Conservation (phyloP, 2,113 vertebrate genomes). For the Picathartes gymnocephalus region DNA sequence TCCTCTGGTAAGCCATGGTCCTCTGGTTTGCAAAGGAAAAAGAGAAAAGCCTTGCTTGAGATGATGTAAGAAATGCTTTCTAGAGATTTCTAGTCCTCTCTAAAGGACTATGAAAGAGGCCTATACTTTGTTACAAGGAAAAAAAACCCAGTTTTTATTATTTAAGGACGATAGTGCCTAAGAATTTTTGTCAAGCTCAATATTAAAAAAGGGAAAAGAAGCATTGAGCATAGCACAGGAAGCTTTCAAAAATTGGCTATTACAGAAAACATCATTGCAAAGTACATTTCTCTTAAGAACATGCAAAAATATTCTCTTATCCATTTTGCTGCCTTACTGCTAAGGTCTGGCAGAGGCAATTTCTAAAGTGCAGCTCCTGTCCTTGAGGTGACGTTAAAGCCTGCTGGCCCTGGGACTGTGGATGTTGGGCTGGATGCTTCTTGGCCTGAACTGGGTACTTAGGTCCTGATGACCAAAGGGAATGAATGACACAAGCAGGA, state of each 20-base stretch:
- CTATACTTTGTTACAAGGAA: neutral
- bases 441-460: neutral
- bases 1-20: neutral
- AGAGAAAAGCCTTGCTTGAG: neutral
- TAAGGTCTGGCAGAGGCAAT: neutral
- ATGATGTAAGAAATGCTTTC: neutral
- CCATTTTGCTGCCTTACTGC: neutral
- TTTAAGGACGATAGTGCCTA: neutral
- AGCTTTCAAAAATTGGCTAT: slow-evolving; percentile 31
- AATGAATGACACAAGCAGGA: neutral
- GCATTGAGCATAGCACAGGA: neutral
- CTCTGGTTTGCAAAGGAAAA: neutral
- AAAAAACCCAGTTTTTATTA: neutral
- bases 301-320: neutral
- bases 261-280: neutral
- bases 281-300: neutral
- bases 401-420: neutral
- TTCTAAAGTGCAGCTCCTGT: neutral
- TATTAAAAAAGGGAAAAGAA: slow-evolving; percentile 41
- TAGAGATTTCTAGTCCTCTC: neutral
- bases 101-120: neutral
- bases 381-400: neutral
- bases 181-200: slow-evolving; percentile 27
- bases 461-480: neutral
- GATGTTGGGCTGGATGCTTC: neutral